Base-by-base conservation (phyloP, 2,113 vertebrate genomes). In the Romanogobio albipinnatus region DNA sequence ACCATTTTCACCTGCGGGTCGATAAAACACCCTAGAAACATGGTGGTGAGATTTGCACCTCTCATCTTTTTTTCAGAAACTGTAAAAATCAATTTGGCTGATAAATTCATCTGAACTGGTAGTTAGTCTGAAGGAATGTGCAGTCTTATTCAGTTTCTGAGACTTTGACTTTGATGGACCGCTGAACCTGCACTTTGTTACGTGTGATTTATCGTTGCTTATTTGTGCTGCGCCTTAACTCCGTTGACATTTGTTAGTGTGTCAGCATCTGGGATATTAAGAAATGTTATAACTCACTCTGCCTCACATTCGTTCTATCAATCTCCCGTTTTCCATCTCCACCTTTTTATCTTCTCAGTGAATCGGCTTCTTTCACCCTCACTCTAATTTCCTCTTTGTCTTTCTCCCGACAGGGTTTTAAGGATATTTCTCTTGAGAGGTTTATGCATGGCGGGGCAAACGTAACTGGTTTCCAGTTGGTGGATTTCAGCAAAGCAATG, bases 361-460 rank as follows among this genome's bases (percentile, higher is more conserved):
- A 68, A 82, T n/a, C 9, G 11, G 3, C 13, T 26, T 47, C 15
- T 74, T 58, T 26, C 9, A 76, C 70, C 82, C 68, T 78, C 2
- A 58, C n/a, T 85, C 17, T 84, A 13, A 17, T 49, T 24, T 4
- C 45, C 24, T 86, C 5, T 74, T 3, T 76, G 8, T 74, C 19
- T 81, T 33, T 83, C 22, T 76, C 47, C 76, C 66, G 9, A 22
- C 92, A 99, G 98, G 98, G 98, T 71, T 99, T 99, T 93, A 99
- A 98, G 91, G 98, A 99, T 89, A 98, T 99, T 92, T 97, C 97
- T 89, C 94, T 99, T 85, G 98, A 99, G 91, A 96, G 97, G 66
- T 99, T 99, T 92, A 98, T 99, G 95, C 98, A 99, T 0, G 98
- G 98, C 9, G 98, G 98, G 80, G 98, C 98, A 82, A 99, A 99